Evolutionary conservation across 1,140 invertebrate species (phyloP).

Genomic region (Drosophila jambulina): DNA sequence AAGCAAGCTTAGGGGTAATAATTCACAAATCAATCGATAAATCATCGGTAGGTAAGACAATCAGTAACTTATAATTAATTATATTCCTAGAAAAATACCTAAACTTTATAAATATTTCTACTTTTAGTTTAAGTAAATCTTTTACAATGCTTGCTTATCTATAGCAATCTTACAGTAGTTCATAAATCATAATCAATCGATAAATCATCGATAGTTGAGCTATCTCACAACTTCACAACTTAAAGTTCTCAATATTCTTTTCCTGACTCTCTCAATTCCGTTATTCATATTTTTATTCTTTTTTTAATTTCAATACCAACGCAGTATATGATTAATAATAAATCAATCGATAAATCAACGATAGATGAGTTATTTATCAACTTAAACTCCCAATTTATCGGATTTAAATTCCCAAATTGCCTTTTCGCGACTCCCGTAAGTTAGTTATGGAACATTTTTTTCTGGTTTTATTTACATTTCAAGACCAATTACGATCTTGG

Average conservation of each 20-base stretch:
- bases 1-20: background rate
- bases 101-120: too few species aligned
- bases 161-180: too few species aligned
- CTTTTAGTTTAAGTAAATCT: too few species aligned
- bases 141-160: too few species aligned
- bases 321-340: background rate
- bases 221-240: background rate
- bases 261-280: background rate
- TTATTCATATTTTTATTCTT: background rate
- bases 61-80: too few species aligned
- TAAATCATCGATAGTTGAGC: background rate
- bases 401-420: background rate
- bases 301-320: background rate
- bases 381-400: background rate
- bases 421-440: background rate
- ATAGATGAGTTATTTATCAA: background rate
- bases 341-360: background rate
- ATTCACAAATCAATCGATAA: background rate
- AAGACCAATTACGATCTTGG: slow-evolving; percentile 24
- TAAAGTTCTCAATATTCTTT: background rate
- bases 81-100: too few species aligned
- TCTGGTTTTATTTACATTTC: slow-evolving; percentile 1
- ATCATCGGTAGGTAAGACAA: too few species aligned
- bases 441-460: background rate
- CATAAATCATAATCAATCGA: background rate